Percentiles rank a stretch among this genome's conserved stretches.
Evolutionary conservation across 2,888 invertebrate genomes (phyloP).

Genomic region (Proisotoma minuta): DNA sequence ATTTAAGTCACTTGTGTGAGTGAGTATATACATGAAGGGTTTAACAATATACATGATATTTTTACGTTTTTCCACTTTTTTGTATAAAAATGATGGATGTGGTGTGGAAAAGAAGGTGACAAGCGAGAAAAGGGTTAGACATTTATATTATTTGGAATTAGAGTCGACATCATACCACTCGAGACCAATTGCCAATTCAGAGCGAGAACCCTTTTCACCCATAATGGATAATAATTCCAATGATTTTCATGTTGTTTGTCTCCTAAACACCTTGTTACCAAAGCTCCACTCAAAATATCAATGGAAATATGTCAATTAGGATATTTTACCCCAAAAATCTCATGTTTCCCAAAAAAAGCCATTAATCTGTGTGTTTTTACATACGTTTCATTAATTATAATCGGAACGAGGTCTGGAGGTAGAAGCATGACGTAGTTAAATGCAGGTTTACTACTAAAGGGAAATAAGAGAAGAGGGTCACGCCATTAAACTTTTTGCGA

Average conservation of each 20-base stretch:
- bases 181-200: neutral
- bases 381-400: no score
- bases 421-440: no score
- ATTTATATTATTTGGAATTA: constrained; percentile 6
- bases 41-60: neutral
- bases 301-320: no score
- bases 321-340: no score
- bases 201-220: neutral
- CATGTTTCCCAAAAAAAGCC: no score
- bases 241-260: neutral
- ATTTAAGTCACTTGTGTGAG: neutral
- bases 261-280: constrained; percentile 1
- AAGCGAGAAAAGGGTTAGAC: constrained; percentile 13
- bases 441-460: no score
- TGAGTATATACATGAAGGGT: neutral
- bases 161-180: neutral
- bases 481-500: constrained; percentile 3
- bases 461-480: neutral
- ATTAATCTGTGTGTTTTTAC: no score
- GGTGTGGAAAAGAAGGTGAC: constrained; percentile 14
- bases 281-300: no score
- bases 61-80: neutral
- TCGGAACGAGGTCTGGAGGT: no score
- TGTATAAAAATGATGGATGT: constrained; percentile 7
- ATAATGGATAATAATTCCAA: neutral